Conservation (phyloP, 1,140 invertebrate genomes). For the Bilobella aurantiaca region DNA sequence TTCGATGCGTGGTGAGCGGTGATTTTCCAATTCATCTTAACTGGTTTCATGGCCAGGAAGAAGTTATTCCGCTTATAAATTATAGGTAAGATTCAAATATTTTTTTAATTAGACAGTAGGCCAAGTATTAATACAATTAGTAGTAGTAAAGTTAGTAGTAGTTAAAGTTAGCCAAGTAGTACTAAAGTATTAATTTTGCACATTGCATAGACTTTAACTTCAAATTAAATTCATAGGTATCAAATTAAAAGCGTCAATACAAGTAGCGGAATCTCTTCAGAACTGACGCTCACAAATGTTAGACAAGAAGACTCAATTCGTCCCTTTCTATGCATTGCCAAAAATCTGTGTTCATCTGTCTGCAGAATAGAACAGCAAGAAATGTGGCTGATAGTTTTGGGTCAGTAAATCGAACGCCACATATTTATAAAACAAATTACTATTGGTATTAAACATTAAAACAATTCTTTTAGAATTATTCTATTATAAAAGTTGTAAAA, state of each 20-base stretch:
- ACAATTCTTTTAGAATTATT: background rate
- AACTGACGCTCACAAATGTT: constrained; percentile 41
- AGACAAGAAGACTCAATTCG: constrained; percentile 36
- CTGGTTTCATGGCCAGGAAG: constrained; percentile 37
- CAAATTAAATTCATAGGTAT: constrained; percentile 22
- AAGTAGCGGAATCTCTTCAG: constrained; percentile 22
- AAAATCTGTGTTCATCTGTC: constrained; percentile 29
- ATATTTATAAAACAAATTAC: background rate
- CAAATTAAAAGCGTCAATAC: constrained; percentile 24
- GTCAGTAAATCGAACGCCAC: background rate
- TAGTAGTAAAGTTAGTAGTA: too few species aligned
- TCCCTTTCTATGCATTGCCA: constrained; percentile 35
- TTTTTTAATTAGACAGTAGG: too few species aligned
- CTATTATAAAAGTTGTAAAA: background rate
- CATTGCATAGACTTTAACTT: background rate
- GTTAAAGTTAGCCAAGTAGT: too few species aligned
- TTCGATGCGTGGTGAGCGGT: constrained; percentile 44
- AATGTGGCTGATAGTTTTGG: constrained; percentile 5
- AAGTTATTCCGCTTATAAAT: constrained; percentile 21
- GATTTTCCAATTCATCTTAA: constrained; percentile 43
- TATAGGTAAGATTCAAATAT: constrained; percentile 23
- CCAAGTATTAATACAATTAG: too few species aligned
- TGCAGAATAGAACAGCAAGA: background rate
- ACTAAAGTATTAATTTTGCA: too few species aligned
- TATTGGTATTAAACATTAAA: background rate